phyloP scores from a whole-genome alignment of 2,113 vertebrate genomes.

The Dasyurus viverrinus region DNA sequence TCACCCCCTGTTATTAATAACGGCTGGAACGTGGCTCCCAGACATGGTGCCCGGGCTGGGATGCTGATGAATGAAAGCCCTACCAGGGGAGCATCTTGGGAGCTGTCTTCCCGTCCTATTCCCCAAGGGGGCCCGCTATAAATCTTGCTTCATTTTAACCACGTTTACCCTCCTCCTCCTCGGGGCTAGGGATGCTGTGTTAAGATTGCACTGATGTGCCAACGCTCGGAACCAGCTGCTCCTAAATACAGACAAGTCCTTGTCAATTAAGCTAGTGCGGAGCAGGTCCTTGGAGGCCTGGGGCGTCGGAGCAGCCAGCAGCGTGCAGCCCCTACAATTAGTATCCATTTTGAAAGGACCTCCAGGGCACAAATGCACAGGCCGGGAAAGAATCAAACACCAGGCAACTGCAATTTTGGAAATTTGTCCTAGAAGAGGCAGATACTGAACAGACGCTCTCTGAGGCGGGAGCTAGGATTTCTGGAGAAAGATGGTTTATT shows the following conservation, averaged over 20 bases:
- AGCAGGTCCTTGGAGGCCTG: conserved; percentile 94
- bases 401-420: conserved; percentile 87
- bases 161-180: conserved; percentile 91
- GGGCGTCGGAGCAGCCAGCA: conserved; percentile 91
- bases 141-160: conserved; percentile 99
- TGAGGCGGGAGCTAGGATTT: conserved; percentile 85
- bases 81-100: conserved; percentile 92
- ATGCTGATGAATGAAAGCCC: conserved; percentile 88
- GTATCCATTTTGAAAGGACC: conserved; percentile 96
- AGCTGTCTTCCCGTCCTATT: conserved; percentile 90
- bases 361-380: conserved; percentile 92
- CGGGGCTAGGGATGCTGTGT: conserved; percentile 93
- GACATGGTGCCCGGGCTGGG: conserved; percentile 81
- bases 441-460: conserved; percentile 86
- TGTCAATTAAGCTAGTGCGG: conserved; percentile 99
- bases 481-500: conserved; percentile 68
- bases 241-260: conserved; percentile 99
- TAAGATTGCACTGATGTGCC: conserved; percentile 98
- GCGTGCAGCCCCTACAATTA: conserved; percentile 98
- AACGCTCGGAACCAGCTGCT: conserved; percentile 98
- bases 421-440: conserved; percentile 84
- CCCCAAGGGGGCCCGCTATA: conserved; percentile 96
- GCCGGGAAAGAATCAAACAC: conserved; percentile 88
- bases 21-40: conserved; percentile 85
- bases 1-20: conserved; percentile 91